A percentile compares a stretch with the other conserved stretches of the same genome.
Evolutionary conservation across 2,888 invertebrate genomes (phyloP).

Genomic region (Perithous albicinctus): DNA sequence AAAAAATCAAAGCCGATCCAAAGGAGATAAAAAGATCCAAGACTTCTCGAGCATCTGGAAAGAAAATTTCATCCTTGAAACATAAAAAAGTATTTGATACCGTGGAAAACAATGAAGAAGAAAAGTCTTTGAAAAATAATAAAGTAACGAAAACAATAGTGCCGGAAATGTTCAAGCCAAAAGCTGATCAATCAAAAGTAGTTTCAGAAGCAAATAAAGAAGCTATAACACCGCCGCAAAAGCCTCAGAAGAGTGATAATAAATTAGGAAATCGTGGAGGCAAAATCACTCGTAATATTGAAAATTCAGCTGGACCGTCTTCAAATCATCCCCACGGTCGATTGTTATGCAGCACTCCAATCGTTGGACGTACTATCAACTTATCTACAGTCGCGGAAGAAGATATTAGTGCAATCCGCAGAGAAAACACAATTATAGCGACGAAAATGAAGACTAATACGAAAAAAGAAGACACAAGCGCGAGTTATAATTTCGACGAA

Average conservation of each 20-base stretch:
- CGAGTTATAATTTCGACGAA: neutral
- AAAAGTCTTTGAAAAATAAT: neutral
- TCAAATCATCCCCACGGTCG: neutral
- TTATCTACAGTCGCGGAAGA: neutral
- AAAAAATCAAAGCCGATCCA: neutral
- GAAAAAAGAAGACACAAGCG: neutral
- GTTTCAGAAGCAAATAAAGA: neutral
- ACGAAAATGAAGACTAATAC: neutral
- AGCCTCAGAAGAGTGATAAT: neutral
- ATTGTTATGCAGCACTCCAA: constrained; percentile 26
- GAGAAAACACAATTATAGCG: neutral
- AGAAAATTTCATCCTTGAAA: neutral
- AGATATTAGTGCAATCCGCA: constrained; percentile 10
- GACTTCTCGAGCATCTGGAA: neutral
- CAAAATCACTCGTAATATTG: too few species aligned
- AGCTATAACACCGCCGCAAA: neutral
- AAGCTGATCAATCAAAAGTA: neutral
- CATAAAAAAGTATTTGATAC: neutral
- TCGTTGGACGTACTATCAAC: neutral
- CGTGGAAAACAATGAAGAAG: neutral
- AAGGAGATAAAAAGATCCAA: neutral
- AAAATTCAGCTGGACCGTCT: neutral
- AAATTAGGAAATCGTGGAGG: neutral
- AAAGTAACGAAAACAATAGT: neutral
- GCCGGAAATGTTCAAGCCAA: neutral